Conservation (phyloP, 2,113 vertebrate genomes). For the Burhinus oedicnemus region DNA sequence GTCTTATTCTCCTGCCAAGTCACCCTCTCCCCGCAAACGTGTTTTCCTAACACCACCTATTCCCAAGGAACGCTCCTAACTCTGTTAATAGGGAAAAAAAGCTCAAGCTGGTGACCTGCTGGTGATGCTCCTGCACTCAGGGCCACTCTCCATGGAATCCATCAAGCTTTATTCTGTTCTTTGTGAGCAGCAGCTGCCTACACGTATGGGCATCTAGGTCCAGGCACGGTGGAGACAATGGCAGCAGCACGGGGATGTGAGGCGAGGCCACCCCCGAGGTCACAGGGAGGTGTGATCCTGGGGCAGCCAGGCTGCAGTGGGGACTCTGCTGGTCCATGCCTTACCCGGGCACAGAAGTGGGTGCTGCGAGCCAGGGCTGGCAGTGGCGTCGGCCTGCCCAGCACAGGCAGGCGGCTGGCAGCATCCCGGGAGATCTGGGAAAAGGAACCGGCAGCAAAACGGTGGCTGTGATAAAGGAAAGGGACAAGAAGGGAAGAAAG, state of each 20-base stretch:
- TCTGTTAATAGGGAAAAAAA: not conserved
- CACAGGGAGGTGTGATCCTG: too few relatives aligned
- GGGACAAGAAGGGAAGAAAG: not conserved
- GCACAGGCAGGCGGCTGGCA: not conserved
- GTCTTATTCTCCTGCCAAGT: not conserved
- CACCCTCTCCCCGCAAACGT: not conserved
- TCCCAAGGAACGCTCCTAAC: not conserved
- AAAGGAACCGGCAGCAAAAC: not conserved
- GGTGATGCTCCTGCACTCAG: not conserved
- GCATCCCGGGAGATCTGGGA: rapidly evolving
- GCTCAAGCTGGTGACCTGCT: not conserved
- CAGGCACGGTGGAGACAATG: rapidly evolving
- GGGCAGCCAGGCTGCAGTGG: not conserved
- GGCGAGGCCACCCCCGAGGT: not conserved
- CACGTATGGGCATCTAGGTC: not conserved
- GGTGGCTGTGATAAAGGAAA: not conserved
- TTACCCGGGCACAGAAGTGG: rapidly evolving
- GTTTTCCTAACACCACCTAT: not conserved
- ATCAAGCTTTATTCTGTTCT: not conserved
- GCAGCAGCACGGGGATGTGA: not conserved
- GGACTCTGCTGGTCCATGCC: rapidly evolving
- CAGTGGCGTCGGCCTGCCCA: rapidly evolving
- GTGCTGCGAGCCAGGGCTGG: not conserved
- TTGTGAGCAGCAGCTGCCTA: not conserved
- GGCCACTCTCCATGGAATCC: not conserved